These are phyloP conservation scores for Kuschelorhynchus macadamiae DNA, from an alignment of 2,888 invertebrate species.

Conservation along the genomic window DNA sequence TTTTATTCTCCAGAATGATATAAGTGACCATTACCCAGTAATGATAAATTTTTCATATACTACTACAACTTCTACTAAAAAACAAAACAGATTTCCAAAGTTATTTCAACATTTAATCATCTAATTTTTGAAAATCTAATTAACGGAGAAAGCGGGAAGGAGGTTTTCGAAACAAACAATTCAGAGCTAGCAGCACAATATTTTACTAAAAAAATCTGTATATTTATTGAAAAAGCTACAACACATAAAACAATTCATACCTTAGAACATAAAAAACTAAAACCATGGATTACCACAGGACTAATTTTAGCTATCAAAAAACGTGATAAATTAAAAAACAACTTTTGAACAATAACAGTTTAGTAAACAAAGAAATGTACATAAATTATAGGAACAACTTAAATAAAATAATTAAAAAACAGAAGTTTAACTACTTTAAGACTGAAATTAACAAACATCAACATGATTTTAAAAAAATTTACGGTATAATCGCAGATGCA, in stretches of 20 bases:
- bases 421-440: constrained; percentile 1
- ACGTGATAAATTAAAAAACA: not conserved
- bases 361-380: not conserved
- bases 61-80: not conserved
- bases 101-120: not conserved
- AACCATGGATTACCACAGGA: constrained; percentile 9
- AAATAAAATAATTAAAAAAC: constrained; percentile 4
- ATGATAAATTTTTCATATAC: not conserved
- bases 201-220: not conserved
- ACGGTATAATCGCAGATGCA: not conserved
- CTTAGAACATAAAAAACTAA: constrained; percentile 2
- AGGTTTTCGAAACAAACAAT: not conserved
- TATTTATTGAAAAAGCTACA: constrained; percentile 1
- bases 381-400: not conserved
- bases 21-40: constrained; percentile 6
- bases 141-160: not conserved
- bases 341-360: not conserved
- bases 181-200: too few species aligned
- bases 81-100: not conserved
- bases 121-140: not conserved
- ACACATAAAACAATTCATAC: not conserved
- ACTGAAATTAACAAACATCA: not conserved
- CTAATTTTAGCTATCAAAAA: not conserved
- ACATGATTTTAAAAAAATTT: constrained; percentile 9
- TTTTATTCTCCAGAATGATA: not conserved